A percentile compares a stretch with the other conserved stretches of the same genome.
Conservation (phyloP, 2,113 vertebrate genomes). For the Python bivittatus region DNA sequence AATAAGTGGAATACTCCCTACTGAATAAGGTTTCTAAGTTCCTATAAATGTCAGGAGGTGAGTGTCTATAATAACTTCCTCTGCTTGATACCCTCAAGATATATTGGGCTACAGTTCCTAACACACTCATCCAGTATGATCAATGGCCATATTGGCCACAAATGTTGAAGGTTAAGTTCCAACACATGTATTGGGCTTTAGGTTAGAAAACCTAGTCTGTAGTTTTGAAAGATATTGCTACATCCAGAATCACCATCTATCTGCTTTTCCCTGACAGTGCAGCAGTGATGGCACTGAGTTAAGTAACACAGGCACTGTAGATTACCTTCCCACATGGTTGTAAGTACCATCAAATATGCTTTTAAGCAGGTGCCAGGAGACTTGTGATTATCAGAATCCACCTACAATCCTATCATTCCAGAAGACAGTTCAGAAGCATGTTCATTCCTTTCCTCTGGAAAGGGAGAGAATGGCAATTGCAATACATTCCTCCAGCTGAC, state of each 20-base stretch:
- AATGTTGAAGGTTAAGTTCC: neutral
- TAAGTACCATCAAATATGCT: neutral
- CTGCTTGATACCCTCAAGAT: too few species aligned
- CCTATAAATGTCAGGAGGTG: neutral
- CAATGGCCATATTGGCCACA: neutral
- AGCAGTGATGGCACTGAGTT: neutral
- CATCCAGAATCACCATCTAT: neutral
- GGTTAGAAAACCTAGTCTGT: neutral
- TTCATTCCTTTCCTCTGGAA: neutral
- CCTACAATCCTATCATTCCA: neutral
- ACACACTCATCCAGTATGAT: neutral
- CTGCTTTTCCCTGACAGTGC: neutral
- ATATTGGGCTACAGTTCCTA: neutral
- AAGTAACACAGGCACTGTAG: neutral
- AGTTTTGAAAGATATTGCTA: neutral
- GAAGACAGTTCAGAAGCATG: neutral
- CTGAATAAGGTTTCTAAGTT: neutral
- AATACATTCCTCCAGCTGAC: neutral
- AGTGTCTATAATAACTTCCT: too few species aligned
- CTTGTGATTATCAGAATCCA: neutral
- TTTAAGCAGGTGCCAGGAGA: neutral
- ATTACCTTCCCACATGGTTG: neutral
- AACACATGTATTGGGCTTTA: neutral
- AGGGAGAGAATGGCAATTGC: neutral
- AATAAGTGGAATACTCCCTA: neutral